Evolutionary conservation across 2,888 invertebrate genomes (phyloP).

Genomic region (Rutpela maculata): DNA sequence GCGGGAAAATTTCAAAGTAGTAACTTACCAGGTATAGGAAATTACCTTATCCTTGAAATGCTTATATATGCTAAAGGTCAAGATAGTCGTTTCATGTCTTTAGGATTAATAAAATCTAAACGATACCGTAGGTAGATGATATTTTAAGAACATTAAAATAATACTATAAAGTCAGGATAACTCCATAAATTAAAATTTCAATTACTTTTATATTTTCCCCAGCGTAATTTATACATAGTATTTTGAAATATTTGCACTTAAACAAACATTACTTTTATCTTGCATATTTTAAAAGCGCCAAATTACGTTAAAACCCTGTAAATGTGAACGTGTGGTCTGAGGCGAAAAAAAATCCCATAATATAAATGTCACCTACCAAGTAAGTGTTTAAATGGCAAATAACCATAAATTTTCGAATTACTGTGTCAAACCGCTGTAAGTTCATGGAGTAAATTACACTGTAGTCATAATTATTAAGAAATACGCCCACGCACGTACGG

Average conservation of each 20-base stretch:
- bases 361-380: constrained; percentile 33
- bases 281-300: background rate
- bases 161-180: background rate
- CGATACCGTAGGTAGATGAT: constrained; percentile 11
- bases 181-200: background rate
- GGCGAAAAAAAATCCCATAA: constrained; percentile 32
- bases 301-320: background rate
- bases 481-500: background rate
- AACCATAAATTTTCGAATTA: constrained; percentile 33
- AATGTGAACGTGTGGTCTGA: constrained; percentile 19
- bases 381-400: constrained; percentile 24
- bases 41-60: constrained; percentile 49
- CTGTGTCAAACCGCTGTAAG: constrained; percentile 12
- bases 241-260: background rate
- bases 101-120: constrained; percentile 24
- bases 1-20: constrained; percentile 37
- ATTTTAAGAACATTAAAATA: constrained; percentile 9
- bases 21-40: constrained; percentile 33
- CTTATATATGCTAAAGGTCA: constrained; percentile 49
- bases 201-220: background rate
- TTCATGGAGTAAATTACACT: background rate
- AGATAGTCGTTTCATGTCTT: constrained; percentile 35
- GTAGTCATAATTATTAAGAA: background rate
- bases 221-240: background rate
- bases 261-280: background rate